A percentile compares a stretch with the other conserved stretches of the same genome.
Conservation (phyloP, 2,797 vertebrate species). For the Ptychobarbus kaznakovi region DNA sequence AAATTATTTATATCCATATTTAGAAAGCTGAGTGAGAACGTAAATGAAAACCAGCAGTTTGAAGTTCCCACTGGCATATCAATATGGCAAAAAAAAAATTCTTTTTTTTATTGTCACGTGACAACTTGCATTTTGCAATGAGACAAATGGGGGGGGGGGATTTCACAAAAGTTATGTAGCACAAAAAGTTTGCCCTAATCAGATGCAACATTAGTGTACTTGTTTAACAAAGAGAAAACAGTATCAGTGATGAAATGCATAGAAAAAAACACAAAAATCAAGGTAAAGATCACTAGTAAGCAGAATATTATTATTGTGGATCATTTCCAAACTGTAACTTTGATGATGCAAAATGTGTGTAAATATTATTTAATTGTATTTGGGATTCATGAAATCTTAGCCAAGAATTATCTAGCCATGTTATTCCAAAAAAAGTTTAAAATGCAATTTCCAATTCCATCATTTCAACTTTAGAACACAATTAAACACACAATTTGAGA, state of each 20-base stretch:
- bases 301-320: not conserved
- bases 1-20: not conserved
- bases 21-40: not conserved
- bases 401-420: not conserved
- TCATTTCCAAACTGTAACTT: not conserved
- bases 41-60: not conserved
- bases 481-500: not conserved
- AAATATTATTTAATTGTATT: not conserved
- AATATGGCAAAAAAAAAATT: too few relatives aligned
- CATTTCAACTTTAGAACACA: not conserved
- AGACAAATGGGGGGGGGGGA: too few relatives aligned
- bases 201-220: not conserved
- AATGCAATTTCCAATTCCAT: not conserved
- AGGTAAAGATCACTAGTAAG: too few relatives aligned
- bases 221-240: not conserved
- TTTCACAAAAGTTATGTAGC: too few relatives aligned
- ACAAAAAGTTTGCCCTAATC: too few relatives aligned
- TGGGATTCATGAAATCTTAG: not conserved
- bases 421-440: not conserved
- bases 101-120: too few relatives aligned
- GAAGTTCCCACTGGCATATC: too few relatives aligned
- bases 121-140: too few relatives aligned
- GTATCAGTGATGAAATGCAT: too few relatives aligned
- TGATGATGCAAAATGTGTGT: not conserved
- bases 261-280: not conserved